Evolutionary conservation across 2,113 vertebrate genomes (phyloP).

Genomic region (Laticauda colubrina): DNA sequence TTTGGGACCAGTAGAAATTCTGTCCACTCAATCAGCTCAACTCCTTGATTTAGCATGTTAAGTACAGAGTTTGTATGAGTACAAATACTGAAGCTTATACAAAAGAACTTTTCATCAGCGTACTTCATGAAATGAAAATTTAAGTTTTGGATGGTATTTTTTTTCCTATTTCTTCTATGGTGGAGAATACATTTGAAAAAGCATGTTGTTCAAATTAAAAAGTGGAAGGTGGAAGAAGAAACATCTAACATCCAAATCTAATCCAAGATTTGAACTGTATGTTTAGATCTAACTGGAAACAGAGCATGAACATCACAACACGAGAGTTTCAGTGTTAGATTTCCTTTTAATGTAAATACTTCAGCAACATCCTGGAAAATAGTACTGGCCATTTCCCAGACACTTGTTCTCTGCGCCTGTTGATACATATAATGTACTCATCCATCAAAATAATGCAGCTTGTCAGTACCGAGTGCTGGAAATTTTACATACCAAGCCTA

Average conservation of each 20-base stretch:
- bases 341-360: background rate
- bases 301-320: background rate
- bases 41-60: background rate
- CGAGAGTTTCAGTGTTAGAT: background rate
- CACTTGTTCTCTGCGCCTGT: background rate
- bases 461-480: slow-evolving; percentile 31
- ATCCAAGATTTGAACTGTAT: background rate
- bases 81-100: background rate
- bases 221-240: background rate
- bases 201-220: background rate
- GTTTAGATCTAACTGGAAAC: background rate
- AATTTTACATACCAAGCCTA: slow-evolving; percentile 26
- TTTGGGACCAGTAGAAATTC: background rate
- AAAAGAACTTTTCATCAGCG: background rate
- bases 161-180: background rate
- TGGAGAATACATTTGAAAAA: background rate
- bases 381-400: slow-evolving; percentile 31
- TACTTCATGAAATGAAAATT: background rate
- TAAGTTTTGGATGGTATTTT: background rate
- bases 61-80: background rate
- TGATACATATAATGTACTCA: slow-evolving; percentile 44
- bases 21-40: background rate
- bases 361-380: background rate
- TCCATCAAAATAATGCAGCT: slow-evolving; percentile 47
- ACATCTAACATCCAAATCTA: background rate